phyloP scores from a whole-genome alignment of 1,140 invertebrate species.

The Bombus consobrinus region DNA sequence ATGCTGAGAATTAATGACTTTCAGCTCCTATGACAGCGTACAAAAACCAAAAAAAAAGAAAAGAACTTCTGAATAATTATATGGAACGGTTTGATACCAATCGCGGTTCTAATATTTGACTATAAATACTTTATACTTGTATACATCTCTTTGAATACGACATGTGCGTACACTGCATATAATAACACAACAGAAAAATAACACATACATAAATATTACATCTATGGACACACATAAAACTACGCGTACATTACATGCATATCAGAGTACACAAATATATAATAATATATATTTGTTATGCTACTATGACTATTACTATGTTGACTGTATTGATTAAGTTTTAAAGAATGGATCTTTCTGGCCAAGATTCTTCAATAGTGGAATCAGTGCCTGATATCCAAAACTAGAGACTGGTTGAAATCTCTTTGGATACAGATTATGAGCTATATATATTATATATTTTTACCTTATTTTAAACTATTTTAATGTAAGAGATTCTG shows the following conservation, averaged over 20 bases:
- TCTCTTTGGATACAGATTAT: background rate
- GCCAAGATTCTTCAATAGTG: background rate
- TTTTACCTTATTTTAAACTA: background rate
- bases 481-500: background rate
- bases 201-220: background rate
- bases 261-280: constrained; percentile 40
- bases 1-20: constrained; percentile 56
- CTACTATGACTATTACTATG: constrained; percentile 20
- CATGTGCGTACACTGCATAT: constrained; percentile 36
- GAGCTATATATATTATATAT: background rate
- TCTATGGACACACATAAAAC: constrained; percentile 3
- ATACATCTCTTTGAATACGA: constrained; percentile 50
- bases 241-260: constrained; percentile 35
- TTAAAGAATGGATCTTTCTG: background rate
- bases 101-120: constrained; percentile 18
- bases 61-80: constrained; percentile 44
- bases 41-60: constrained; percentile 27
- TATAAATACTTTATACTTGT: constrained; percentile 57
- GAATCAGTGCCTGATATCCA: constrained; percentile 21
- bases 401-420: constrained; percentile 26
- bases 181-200: background rate
- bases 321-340: constrained; percentile 21
- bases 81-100: constrained; percentile 54
- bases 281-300: constrained; percentile 44
- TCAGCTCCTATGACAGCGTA: constrained; percentile 51